Conservation (phyloP, 2,888 invertebrate species). For the Cordilura impudica region DNA sequence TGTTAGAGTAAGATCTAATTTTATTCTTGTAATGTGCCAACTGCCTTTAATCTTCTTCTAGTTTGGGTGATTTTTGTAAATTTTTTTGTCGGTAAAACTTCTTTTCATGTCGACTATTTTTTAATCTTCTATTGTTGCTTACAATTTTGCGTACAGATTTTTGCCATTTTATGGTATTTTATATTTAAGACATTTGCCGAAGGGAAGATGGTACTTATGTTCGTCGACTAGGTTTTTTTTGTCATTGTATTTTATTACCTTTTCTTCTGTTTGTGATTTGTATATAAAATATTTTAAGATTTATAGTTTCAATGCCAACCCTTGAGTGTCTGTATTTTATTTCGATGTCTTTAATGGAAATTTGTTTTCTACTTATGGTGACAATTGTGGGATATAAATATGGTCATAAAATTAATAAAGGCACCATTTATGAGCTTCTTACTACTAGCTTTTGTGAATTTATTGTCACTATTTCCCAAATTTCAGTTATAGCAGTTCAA, state of each 20-base stretch:
- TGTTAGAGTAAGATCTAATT: background rate
- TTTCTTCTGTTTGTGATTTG: constrained; percentile 61
- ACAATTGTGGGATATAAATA: background rate
- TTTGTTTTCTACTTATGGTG: background rate
- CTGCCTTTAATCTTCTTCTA: constrained; percentile 27
- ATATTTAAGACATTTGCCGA: constrained; percentile 42
- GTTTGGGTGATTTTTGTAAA: constrained; percentile 7
- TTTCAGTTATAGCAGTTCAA: no score
- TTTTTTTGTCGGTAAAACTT: background rate
- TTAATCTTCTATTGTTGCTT: constrained; percentile 26
- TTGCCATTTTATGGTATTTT: constrained; percentile 44
- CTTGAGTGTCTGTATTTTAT: constrained; percentile 2
- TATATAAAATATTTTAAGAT: constrained; percentile 58
- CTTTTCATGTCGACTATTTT: constrained; percentile 15
- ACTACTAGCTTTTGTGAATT: background rate
- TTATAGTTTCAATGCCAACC: constrained; percentile 54
- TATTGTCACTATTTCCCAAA: background rate
- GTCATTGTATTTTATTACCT: constrained; percentile 44
- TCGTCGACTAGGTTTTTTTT: background rate
- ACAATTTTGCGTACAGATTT: constrained; percentile 11
- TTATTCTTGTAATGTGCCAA: background rate
- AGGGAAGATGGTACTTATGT: constrained; percentile 3
- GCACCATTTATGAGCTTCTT: background rate
- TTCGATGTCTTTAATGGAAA: background rate
- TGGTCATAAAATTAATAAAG: background rate